Conservation (phyloP, 1,140 invertebrate species). For the Steinernema khuongi region DNA sequence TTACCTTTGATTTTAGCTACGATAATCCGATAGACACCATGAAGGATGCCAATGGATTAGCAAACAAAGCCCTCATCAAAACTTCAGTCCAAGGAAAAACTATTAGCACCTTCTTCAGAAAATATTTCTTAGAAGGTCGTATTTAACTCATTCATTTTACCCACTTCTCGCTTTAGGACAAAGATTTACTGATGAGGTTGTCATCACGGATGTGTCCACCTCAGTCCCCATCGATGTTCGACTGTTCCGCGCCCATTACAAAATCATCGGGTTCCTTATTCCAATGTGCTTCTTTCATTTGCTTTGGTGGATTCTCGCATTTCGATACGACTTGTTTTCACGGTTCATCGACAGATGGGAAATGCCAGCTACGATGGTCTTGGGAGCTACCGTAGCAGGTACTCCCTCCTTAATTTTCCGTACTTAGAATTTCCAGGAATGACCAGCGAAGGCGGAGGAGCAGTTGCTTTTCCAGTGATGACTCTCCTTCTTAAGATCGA, state of each 20-base stretch:
- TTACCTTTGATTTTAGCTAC: too few relatives aligned
- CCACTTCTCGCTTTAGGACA: slow-evolving; percentile 22
- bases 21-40: too few relatives aligned
- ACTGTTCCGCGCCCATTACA: slow-evolving; percentile 20
- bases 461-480: slow-evolving; percentile 52
- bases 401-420: slow-evolving; percentile 26
- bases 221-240: background rate
- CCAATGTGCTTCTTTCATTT: slow-evolving; percentile 7
- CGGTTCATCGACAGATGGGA: slow-evolving; percentile 33
- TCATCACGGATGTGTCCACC: background rate
- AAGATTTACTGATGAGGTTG: slow-evolving; percentile 5
- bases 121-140: slow-evolving; percentile 27
- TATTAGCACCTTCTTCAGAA: slow-evolving; percentile 12
- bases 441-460: slow-evolving; percentile 47
- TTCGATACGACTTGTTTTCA: slow-evolving; percentile 41
- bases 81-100: too few relatives aligned
- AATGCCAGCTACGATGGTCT: slow-evolving; percentile 45
- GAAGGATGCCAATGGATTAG: too few relatives aligned
- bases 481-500: slow-evolving; percentile 42
- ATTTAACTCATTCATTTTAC: background rate
- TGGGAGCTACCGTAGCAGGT: slow-evolving; percentile 42
- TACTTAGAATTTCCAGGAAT: slow-evolving; percentile 13
- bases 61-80: too few relatives aligned
- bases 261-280: slow-evolving; percentile 28
- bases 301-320: slow-evolving; percentile 37